Evolutionary conservation across 2,797 vertebrate genomes (phyloP), one percentile per base, ranked within the genome.

Genomic region (Chrysocyon brachyurus): DNA sequence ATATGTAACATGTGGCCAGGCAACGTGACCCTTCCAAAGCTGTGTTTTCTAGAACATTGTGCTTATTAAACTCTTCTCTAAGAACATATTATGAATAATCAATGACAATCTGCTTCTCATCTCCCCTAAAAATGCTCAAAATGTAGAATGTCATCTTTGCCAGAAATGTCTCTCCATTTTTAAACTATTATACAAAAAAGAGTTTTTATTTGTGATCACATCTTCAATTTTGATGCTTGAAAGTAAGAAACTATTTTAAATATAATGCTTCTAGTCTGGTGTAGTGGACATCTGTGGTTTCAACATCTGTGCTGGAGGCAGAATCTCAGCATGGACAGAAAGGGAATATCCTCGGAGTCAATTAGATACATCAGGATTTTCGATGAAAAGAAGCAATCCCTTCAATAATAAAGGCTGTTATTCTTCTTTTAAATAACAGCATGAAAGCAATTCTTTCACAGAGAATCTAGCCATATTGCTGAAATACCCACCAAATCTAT

Each of bases 371-470:
- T 31, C 52, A 84, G 9, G 2, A 28, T 70, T 84, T 92, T 88
- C 64, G 46, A 92, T 87, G 33, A 96, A 94, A 52, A 97, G 96
- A 96, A 54, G 31, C 93, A 56, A 52, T 96, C 97, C 82, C 46
- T 93, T 96, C 59, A 94, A 86, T 97, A 97, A 97, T 94, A 97
- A 96, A 90, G 70, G 52, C 86, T 95, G 26, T 92, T 97, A 85
- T 88, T 95, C 77, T 97, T 97, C 94, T 92, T 97, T 89, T 56
- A 93, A 92, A 96, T 54, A 96, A 92, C 64, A 91, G 83, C 96
- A 97, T 61, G 83, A 87, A 95, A 96, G 87, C 66, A 88, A 91
- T 97, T 56, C 61, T 91, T 96, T 87, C 59, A 54, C 56, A 85
- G 64, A 95, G 75, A 93, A 93, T 90, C 91, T 83, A 64, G 77